Evolutionary conservation across 2,113 vertebrate genomes (phyloP).

Genomic region (Bettongia penicillata): DNA sequence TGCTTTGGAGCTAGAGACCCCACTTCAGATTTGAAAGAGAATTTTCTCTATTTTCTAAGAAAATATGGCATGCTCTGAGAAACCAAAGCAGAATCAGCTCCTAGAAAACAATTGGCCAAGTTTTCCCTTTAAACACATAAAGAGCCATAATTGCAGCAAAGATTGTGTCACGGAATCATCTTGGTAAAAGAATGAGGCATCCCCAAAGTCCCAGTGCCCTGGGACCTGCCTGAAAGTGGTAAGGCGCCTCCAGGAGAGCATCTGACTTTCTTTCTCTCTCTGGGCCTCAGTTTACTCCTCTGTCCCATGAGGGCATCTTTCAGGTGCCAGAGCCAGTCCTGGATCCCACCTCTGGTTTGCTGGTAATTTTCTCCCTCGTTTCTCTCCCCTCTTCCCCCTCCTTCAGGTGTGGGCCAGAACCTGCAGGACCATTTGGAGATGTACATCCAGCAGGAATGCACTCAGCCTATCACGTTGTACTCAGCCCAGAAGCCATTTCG

Average conservation of each 20-base stretch:
- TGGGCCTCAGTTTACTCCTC: too few relatives aligned
- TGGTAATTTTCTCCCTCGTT: neutral
- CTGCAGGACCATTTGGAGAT: conserved; percentile 98
- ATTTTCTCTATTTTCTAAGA: neutral
- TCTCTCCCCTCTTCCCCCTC: neutral
- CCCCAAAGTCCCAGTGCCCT: neutral
- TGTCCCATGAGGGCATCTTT: too few relatives aligned
- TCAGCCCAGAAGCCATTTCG: conserved; percentile 91
- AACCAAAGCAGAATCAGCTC: too few relatives aligned
- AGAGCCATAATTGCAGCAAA: too few relatives aligned
- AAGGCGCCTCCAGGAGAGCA: neutral
- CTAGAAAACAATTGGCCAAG: neutral
- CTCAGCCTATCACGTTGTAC: conserved; percentile 92
- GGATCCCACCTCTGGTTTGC: too few relatives aligned
- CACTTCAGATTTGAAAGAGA: neutral
- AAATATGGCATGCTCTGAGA: neutral
- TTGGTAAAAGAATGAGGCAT: too few relatives aligned
- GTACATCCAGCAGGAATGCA: conserved; percentile 95
- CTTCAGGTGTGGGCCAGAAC: conserved; percentile 94
- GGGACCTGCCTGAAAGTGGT: too few relatives aligned
- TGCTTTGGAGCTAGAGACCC: too few relatives aligned
- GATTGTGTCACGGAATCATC: too few relatives aligned
- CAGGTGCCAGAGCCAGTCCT: too few relatives aligned
- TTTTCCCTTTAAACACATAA: neutral
- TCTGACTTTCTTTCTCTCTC: neutral